Evolutionary conservation across 2,797 vertebrate species (phyloP), one percentile per base, ranked within the genome.

Genomic region (Eptatretus atami): DNA sequence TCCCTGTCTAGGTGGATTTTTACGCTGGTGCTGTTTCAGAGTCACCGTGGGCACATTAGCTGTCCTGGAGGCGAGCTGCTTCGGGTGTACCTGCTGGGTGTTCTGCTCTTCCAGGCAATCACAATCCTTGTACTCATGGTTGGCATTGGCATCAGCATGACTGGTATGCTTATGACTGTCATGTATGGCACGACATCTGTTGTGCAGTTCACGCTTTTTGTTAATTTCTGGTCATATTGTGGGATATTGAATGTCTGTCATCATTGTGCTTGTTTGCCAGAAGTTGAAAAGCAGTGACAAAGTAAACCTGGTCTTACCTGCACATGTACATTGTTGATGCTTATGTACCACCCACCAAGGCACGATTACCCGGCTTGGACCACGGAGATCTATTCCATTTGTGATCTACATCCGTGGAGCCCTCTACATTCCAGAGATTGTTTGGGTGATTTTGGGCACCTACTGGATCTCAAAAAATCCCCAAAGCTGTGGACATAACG

Each of bases 291-390:
- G 66, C 24, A 52, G 24, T 13, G 15, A 53, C 24, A 53, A 57
- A 11, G 1, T 73, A 24, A 70, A 3, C 52, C 73, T 76, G 31
- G 31, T 44, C 31, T 44, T 44, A 44, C 31, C 6, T 44, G 31
- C 3, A 44, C 31, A 44, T 44, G 31, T 44, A 44, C 31, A 44
- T 44, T 44, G 6, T 44, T 44, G 31, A 44, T 44, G 31, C 6
- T 44, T 44, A 44, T 44, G 31, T 44, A 44, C 31, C 4, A 44
- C 31, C 31, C 31, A 44, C 31, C 31, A 70, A 96, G 92, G 92
- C 66, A 93, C 86, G 10, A 98, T 98, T 61, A 83, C 82, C 52
- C 94, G 93, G 71, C 77, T 82, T 0, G 84, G 85, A 2, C 82
- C 82, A 0, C 79, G 92, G 61, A 87, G 90, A 69, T 84, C 81